Base-by-base conservation (phyloP, 2,888 invertebrate genomes). In the Hofmannophila pseudospretella region DNA sequence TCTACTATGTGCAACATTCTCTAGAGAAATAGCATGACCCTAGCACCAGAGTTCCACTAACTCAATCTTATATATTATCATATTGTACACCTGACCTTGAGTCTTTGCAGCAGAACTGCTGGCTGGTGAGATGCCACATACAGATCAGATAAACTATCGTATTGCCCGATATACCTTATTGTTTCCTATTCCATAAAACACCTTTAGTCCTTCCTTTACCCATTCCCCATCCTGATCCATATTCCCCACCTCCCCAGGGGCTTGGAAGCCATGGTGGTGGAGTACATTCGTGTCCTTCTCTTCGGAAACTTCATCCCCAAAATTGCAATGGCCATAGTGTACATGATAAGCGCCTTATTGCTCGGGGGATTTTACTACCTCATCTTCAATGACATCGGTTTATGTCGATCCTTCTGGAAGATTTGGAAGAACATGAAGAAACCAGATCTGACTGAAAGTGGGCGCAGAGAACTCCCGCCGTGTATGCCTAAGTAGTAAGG, bases 361-460 rank as follows among this genome's bases (percentile, higher is more conserved):
- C 85, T 96, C 23, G 94, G 93, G 22, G 94, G 95, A 5, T 87
- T 96, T 3, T 88, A 93, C 54, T 92, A 93, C 67, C 91, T 94
- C 49, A 93, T 91, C 51, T 92, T 92, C 71, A 92, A 92, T 50
- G 94, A 94, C 60, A 90, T 94, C 44, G 96, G 96, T 10, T 78
- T 96, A 42, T 89, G 90, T 12, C 54, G 73, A 22, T 89, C 92
- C 0, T 88, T 94, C 34, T 91, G 91, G 72, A 89, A 91, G 65
- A 81, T 94, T 22, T 96, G 96, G 95, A 54, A 60, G 38, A 79
- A 75, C 33, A 78, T 84, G 78, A 61, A 50, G 49, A 75, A 64
- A 38, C 58, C 70, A 0, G 58, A 48, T n/a, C n/a, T 27, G 41
- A 30, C 1, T 11, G 11, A 25, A 3, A 3, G 10, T 25, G 9